Conservation (phyloP, 2,113 vertebrate genomes). For the Pungitius pungitius region DNA sequence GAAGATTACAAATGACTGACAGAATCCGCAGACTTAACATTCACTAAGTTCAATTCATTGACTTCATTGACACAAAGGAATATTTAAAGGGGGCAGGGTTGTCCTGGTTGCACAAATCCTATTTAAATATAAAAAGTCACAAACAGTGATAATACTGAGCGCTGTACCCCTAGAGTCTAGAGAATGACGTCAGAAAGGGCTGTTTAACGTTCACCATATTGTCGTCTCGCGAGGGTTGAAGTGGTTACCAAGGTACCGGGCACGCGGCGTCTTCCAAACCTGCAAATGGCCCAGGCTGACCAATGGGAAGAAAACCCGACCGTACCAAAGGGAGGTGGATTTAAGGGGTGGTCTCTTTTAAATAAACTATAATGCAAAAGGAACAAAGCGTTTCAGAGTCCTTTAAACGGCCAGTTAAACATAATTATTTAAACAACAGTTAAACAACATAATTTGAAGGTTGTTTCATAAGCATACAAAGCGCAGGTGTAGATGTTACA, state of each 20-base stretch:
- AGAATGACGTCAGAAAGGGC: background rate
- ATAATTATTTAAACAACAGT: too few species aligned
- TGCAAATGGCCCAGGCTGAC: slow-evolving; percentile 22
- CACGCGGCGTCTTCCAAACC: slow-evolving; percentile 58
- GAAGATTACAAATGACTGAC: background rate
- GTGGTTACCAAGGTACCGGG: slow-evolving; percentile 40
- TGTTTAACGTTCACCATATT: background rate
- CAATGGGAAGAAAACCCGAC: slow-evolving; percentile 45
- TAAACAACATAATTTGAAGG: rapidly evolving
- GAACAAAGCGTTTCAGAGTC: background rate
- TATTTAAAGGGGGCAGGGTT: background rate
- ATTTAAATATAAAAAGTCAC: background rate
- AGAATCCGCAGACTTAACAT: background rate
- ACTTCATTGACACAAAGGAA: too few species aligned
- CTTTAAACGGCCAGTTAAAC: background rate
- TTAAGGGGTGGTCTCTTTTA: slow-evolving; percentile 24
- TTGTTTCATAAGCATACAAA: background rate
- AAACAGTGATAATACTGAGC: background rate
- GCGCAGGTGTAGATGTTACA: rapidly evolving
- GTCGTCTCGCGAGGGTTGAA: slow-evolving; percentile 50
- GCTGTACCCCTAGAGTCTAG: background rate
- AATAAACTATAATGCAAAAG: background rate
- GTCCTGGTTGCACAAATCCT: background rate
- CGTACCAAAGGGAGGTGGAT: slow-evolving; percentile 41
- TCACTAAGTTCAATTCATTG: background rate